Conservation (phyloP, 2,888 invertebrate species). For the Ditula angustiorana region DNA sequence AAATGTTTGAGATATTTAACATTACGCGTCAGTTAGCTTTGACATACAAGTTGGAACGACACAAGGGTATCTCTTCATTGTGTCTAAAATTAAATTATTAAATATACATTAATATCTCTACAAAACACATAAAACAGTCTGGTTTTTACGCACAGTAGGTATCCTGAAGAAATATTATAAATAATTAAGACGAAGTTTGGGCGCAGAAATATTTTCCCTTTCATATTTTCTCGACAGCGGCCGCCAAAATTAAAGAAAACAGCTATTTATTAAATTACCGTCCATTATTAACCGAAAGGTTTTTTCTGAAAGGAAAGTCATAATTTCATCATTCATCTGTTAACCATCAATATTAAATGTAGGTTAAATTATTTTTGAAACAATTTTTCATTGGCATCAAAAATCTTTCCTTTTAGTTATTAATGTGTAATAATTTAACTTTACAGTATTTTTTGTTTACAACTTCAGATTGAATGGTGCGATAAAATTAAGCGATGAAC, state of each 20-base stretch:
- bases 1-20: slow-evolving; percentile 21
- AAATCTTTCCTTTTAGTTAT: too few species aligned
- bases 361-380: too few species aligned
- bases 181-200: neutral
- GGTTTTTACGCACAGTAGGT: neutral
- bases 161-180: neutral
- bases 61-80: neutral
- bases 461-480: too few species aligned
- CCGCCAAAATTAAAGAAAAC: neutral
- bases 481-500: too few species aligned
- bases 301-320: neutral
- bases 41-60: neutral
- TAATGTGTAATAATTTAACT: too few species aligned
- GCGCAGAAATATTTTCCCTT: neutral
- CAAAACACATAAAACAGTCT: neutral
- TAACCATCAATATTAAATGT: too few species aligned
- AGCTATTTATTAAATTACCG: neutral
- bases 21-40: slow-evolving; percentile 6
- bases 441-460: too few species aligned
- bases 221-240: neutral
- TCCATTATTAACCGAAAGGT: neutral
- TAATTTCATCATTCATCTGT: neutral
- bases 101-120: neutral
- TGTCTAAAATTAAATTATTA: neutral
- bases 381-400: too few species aligned